Conservation (phyloP, 2,113 vertebrate species). For the Lepus timidus region DNA sequence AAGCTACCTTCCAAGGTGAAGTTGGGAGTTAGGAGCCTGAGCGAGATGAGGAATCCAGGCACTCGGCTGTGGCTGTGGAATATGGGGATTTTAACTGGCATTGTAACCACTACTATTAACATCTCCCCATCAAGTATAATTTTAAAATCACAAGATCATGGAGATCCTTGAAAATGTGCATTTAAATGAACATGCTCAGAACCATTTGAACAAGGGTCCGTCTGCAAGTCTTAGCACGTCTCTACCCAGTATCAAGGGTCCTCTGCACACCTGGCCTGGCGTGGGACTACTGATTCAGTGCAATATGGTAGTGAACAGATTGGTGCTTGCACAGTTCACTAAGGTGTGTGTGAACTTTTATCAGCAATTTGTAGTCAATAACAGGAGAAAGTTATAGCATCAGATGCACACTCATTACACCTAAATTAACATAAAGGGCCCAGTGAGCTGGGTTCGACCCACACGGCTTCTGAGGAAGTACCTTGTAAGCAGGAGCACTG, state of each 20-base stretch:
- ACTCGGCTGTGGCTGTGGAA: no score
- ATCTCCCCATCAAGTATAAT: no score
- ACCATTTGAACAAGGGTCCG: background rate
- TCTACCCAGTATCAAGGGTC: background rate
- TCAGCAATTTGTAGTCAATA: background rate
- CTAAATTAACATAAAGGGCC: background rate
- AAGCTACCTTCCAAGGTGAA: no score
- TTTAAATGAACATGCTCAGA: background rate
- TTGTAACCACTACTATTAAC: no score
- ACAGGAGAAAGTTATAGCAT: background rate
- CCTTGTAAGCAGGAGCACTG: background rate
- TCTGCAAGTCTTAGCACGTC: accelerated
- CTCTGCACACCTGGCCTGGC: background rate
- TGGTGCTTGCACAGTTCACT: background rate
- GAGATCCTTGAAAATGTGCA: background rate
- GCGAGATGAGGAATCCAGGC: no score
- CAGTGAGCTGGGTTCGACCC: background rate
- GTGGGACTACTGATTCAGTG: background rate
- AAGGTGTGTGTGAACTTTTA: background rate
- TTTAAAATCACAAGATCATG: background rate
- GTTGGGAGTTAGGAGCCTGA: no score
- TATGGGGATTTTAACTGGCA: no score
- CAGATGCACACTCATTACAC: no score
- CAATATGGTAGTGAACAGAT: background rate
- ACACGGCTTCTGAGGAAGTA: background rate